Conservation (phyloP, 2,797 vertebrate species). For the Hyperoplus lanceolatus region DNA sequence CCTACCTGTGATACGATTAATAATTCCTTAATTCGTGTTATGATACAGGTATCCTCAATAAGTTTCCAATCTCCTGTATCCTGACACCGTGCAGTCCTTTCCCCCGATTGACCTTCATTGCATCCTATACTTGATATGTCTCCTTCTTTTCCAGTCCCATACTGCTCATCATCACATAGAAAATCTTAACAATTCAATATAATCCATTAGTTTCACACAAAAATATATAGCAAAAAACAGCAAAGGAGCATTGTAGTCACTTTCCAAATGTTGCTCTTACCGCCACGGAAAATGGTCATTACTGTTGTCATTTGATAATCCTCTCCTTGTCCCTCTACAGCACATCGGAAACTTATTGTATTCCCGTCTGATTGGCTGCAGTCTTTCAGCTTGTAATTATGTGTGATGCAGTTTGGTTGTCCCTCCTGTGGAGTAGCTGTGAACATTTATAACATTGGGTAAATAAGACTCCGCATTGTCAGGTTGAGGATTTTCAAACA, state of each 20-base stretch:
- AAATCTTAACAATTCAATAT: constrained; percentile 25
- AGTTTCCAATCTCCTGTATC: constrained; percentile 33
- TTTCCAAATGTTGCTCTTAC: constrained; percentile 47
- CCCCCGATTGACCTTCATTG: constrained; percentile 47
- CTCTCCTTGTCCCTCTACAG: background rate
- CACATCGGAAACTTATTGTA: constrained; percentile 35
- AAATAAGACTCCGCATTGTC: background rate
- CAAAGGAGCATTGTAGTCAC: background rate
- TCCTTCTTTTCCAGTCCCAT: constrained; percentile 55
- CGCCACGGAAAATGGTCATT: constrained; percentile 26
- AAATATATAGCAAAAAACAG: background rate
- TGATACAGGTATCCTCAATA: constrained; percentile 59
- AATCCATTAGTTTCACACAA: background rate
- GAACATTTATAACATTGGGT: constrained; percentile 16
- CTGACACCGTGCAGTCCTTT: constrained; percentile 39
- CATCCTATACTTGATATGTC: constrained; percentile 13
- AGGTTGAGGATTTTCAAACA: background rate
- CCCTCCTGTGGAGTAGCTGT: background rate
- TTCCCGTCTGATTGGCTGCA: background rate
- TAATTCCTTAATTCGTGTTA: constrained; percentile 63
- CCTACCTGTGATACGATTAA: constrained; percentile 62
- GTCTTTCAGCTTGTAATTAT: accelerated
- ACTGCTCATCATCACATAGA: background rate
- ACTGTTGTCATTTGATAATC: constrained; percentile 10
- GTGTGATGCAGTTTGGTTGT: constrained; percentile 35